Conservation (phyloP, 2,888 invertebrate genomes). For the Emesis furor region DNA sequence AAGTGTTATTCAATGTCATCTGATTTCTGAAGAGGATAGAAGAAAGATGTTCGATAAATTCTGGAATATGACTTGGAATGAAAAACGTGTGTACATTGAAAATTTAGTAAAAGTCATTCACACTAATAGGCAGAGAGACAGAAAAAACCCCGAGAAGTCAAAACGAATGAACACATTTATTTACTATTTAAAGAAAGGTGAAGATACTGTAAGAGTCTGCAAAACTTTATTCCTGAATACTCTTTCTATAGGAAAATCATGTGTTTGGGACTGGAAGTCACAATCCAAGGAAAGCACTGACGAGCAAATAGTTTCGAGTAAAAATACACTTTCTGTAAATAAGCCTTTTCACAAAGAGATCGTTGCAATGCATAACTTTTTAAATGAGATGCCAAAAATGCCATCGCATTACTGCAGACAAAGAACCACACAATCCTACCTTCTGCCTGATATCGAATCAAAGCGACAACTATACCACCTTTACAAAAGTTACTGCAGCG, state of each 20-base stretch:
- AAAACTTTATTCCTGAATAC: not conserved
- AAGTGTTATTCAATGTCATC: not conserved
- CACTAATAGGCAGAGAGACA: not conserved
- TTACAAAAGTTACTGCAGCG: conserved; percentile 34
- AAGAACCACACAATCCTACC: conserved; percentile 33
- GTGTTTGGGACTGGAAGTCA: conserved; percentile 29
- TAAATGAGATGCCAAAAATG: conserved; percentile 26
- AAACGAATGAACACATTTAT: not conserved
- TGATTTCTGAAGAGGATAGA: not conserved
- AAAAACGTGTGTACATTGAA: not conserved
- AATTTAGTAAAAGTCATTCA: not conserved
- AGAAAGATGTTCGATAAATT: not conserved
- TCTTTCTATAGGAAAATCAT: not conserved
- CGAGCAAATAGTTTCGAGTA: not conserved
- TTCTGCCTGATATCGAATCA: conserved; percentile 24
- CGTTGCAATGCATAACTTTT: conserved; percentile 20
- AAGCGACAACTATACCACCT: conserved; percentile 33
- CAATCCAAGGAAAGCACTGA: conserved; percentile 29
- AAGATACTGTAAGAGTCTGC: not conserved
- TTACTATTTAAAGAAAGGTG: not conserved
- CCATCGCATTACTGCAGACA: conserved; percentile 34
- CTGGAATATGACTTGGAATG: not conserved
- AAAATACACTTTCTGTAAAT: conserved; percentile 13
- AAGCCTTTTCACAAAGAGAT: conserved; percentile 21
- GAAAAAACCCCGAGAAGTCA: not conserved